Conservation (phyloP, 2,113 vertebrate genomes). For the Psophia crepitans region DNA sequence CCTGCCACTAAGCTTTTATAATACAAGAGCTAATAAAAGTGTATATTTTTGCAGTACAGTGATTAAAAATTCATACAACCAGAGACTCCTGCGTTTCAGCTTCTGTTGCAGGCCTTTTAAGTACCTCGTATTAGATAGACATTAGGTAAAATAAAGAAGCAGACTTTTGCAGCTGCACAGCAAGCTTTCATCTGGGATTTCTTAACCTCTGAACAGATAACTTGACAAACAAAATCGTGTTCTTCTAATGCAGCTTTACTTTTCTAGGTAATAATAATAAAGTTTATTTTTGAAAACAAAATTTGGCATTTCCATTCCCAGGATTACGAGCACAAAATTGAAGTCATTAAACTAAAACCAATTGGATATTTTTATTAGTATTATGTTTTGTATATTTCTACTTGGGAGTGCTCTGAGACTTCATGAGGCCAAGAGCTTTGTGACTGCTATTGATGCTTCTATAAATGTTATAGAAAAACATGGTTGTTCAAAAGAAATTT, state of each 20-base stretch:
- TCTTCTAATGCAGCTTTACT: not conserved
- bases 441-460: not conserved
- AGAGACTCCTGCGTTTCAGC: not conserved
- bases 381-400: not conserved
- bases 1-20: not conserved
- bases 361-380: not conserved
- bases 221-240: not conserved
- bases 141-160: not conserved
- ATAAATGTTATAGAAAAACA: not conserved
- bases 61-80: constrained; percentile 20
- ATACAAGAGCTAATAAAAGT: not conserved
- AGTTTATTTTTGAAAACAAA: not conserved
- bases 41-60: not conserved
- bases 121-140: not conserved
- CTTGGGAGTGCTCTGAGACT: not conserved
- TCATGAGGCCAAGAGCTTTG: not conserved
- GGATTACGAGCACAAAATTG: not conserved
- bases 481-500: not conserved
- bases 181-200: constrained; percentile 11
- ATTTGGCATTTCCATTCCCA: not conserved
- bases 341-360: not conserved
- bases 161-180: not conserved
- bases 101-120: not conserved
- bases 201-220: not conserved
- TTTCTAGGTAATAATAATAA: not conserved